Conservation (phyloP, 2,888 invertebrate genomes). For the Nemotelus pantherinus region DNA sequence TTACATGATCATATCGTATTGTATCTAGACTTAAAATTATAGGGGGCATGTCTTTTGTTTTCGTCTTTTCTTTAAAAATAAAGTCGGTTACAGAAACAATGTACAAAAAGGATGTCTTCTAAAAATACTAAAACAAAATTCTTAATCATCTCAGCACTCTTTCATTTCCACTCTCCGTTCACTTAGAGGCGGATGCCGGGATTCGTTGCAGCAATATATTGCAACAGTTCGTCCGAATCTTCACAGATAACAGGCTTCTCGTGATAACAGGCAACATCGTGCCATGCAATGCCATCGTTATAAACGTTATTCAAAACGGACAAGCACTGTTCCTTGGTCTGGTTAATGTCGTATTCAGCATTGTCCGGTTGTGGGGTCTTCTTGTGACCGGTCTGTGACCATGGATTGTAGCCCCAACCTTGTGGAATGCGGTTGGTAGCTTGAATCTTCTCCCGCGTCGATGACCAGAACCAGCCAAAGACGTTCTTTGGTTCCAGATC, state of each 20-base stretch:
- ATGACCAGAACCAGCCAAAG: conserved; percentile 94
- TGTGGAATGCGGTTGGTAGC: conserved; percentile 77
- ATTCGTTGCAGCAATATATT: conserved; percentile 86
- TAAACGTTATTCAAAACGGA: conserved; percentile 91
- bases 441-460: conserved; percentile 85
- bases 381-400: conserved; percentile 92
- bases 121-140: conserved; percentile 43
- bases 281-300: conserved; percentile 93
- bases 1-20: background rate
- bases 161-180: conserved; percentile 1
- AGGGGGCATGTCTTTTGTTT: conserved; percentile 31
- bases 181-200: conserved; percentile 82
- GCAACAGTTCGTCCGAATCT: conserved; percentile 87
- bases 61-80: conserved; percentile 20
- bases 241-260: conserved; percentile 92
- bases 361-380: conserved; percentile 89
- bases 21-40: conserved; percentile 36
- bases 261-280: conserved; percentile 93
- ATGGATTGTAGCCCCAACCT: conserved; percentile 80
- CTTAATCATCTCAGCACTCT: conserved; percentile 40
- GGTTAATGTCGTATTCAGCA: conserved; percentile 90
- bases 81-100: conserved; percentile 41
- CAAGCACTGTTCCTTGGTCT: conserved; percentile 86
- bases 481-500: conserved; percentile 88
- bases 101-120: conserved; percentile 43